Conservation (phyloP, 1,140 invertebrate genomes). For the Lutraria rhynchaena region DNA sequence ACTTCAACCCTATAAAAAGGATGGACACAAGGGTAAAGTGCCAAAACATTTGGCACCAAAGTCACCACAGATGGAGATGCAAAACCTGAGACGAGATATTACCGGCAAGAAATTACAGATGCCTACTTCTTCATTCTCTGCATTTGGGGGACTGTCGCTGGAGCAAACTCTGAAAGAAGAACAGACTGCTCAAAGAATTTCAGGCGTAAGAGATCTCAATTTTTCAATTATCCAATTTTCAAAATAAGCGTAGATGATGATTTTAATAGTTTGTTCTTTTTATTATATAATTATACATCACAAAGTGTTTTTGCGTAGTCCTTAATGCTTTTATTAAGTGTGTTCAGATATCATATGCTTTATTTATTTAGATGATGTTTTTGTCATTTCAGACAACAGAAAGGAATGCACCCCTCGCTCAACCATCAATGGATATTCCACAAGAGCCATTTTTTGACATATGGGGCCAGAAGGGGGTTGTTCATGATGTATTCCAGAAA, state of each 20-base stretch:
- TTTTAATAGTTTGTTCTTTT: too few relatives aligned
- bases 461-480: too few relatives aligned
- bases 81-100: neutral
- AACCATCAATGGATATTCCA: neutral
- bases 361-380: too few relatives aligned
- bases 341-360: too few relatives aligned
- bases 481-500: too few relatives aligned
- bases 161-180: neutral
- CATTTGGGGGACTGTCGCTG: neutral
- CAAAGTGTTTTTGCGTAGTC: too few relatives aligned
- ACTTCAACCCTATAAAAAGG: conserved; percentile 6
- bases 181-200: neutral
- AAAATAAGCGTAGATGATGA: too few relatives aligned
- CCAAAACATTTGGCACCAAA: neutral
- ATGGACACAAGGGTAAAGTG: neutral
- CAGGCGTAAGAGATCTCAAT: too few relatives aligned
- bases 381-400: conserved; percentile 28
- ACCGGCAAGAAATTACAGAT: conserved; percentile 21
- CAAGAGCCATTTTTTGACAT: too few relatives aligned
- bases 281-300: too few relatives aligned
- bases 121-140: neutral
- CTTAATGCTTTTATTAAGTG: too few relatives aligned
- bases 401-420: conserved; percentile 10
- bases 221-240: too few relatives aligned
- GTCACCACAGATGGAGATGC: neutral